A percentile compares a stretch with the other conserved stretches of the same genome.
Evolutionary conservation across 2,797 vertebrate species (phyloP).

Genomic region (Meda fulgida): DNA sequence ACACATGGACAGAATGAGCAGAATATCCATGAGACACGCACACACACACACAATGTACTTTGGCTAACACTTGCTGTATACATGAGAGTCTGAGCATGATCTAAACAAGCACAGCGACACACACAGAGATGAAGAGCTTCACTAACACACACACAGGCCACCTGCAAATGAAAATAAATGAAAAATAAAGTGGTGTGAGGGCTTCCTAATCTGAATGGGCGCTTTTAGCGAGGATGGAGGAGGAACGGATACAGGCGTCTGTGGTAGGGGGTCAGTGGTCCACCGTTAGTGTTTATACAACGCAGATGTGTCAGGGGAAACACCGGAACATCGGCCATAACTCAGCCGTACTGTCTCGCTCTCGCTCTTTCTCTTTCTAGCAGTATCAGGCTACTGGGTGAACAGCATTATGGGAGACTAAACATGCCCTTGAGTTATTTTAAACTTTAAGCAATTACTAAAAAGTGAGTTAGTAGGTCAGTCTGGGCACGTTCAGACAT

Average conservation of each 20-base stretch:
- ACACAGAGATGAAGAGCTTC: slow-evolving; percentile 21
- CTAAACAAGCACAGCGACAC: slow-evolving; percentile 41
- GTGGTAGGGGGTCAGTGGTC: slow-evolving; percentile 47
- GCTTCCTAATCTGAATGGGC: slow-evolving; percentile 37
- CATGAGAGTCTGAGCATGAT: slow-evolving; percentile 31
- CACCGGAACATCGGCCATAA: slow-evolving; percentile 47
- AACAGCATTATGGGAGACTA: slow-evolving; percentile 44
- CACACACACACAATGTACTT: slow-evolving; percentile 10
- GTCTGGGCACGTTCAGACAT: slow-evolving; percentile 25
- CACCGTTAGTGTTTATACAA: slow-evolving; percentile 57
- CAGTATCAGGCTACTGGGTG: slow-evolving; percentile 48
- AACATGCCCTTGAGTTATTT: slow-evolving; percentile 35
- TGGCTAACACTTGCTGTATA: slow-evolving; percentile 27
- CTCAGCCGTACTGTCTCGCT: slow-evolving; percentile 48
- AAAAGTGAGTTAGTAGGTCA: slow-evolving; percentile 32
- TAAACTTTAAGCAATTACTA: slow-evolving; percentile 27
- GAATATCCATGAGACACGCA: slow-evolving; percentile 43
- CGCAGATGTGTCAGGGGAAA: slow-evolving; percentile 63
- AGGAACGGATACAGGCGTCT: slow-evolving; percentile 46
- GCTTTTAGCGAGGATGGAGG: slow-evolving; percentile 44
- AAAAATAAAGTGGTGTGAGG: slow-evolving; percentile 55
- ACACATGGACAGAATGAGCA: slow-evolving; percentile 53
- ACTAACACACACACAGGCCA: slow-evolving; percentile 26
- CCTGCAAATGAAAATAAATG: slow-evolving; percentile 54
- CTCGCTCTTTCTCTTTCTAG: slow-evolving; percentile 31